Base-by-base conservation (phyloP, 2,797 vertebrate genomes). In the Phoxinus dragarum region DNA sequence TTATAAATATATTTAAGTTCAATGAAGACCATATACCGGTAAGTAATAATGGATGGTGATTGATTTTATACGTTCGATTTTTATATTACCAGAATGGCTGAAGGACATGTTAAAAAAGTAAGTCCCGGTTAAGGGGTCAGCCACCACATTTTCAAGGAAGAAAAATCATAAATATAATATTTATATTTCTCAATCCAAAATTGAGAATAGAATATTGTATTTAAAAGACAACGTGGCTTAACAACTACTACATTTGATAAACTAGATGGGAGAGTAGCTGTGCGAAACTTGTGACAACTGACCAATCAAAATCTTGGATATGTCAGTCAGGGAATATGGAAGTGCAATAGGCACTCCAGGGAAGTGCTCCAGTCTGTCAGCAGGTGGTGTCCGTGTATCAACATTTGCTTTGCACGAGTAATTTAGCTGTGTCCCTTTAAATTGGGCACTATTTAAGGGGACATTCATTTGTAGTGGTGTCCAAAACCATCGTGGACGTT, bases 81-180 rank as follows among this genome's bases (percentile, higher is more conserved):
- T 44, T 74, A 19, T 3, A 31, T 27, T 89, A 95, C 96, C 96
- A 97, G 0, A 92, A 82, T 0, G 97, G 97, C 85, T 94, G 92
- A 0, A 92, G 95, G 92, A 96, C 44, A 47, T 47, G 44, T 47
- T 44, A 44, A 44, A 44, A 44, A 44, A 96, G 88, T 95, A 92
- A 0, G 84, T 54, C 94, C 96, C 94, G 56, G 90, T 92, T 0
- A 93, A 93, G 19, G 92, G 80, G 0, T 95, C 92, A 1, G 93
- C 92, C 3, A 82, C 88, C 12, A 95, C 94, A 2, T 95, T 95
- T 90, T 96, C 95, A 11, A 96, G 0, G 87, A 95, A 96, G 86
- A 92, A 95, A 52, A 54, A 47, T 14, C 44, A 4, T 14, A 47
- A 47, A 27, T 11, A 44, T 3, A 44, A 3, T 44, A 44, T 44